Evolutionary conservation across 1,140 invertebrate species (phyloP).

Genomic region (Drosophila gunungcola): DNA sequence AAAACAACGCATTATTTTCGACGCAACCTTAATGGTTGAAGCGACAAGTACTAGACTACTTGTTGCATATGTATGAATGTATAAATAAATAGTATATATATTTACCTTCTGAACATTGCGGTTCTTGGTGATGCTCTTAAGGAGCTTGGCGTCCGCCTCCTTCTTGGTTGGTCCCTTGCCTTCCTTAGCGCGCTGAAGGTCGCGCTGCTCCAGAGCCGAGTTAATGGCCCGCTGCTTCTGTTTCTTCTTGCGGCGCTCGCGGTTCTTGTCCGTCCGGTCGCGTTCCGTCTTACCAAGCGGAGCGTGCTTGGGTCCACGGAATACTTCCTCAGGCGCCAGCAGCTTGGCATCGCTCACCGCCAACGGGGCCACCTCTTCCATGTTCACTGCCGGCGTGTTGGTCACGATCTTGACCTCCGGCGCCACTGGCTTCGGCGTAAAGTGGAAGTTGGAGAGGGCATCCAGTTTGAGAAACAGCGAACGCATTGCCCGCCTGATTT

Average conservation of each 20-base stretch:
- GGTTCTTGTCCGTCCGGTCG: constrained; percentile 94
- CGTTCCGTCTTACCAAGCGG: constrained; percentile 92
- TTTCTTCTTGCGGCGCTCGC: constrained; percentile 95
- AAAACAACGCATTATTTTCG: too few relatives aligned
- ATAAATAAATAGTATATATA: neutral
- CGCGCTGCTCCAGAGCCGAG: constrained; percentile 86
- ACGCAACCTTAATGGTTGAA: too few relatives aligned
- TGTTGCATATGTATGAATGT: too few relatives aligned
- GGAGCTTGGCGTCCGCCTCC: constrained; percentile 86
- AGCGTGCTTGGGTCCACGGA: constrained; percentile 91
- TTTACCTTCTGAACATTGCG: constrained; percentile 87
- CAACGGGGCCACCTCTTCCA: constrained; percentile 98
- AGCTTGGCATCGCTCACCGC: constrained; percentile 93
- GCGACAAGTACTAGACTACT: too few relatives aligned
- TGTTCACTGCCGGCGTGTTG: constrained; percentile 95
- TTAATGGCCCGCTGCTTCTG: constrained; percentile 88
- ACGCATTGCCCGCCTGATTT: constrained; percentile 91
- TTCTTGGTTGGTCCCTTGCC: constrained; percentile 87
- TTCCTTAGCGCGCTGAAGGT: constrained; percentile 82
- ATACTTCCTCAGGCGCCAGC: constrained; percentile 97
- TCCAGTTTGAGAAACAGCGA: constrained; percentile 95
- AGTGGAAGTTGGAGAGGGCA: constrained; percentile 97
- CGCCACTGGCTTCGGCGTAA: constrained; percentile 93
- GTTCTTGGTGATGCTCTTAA: constrained; percentile 88
- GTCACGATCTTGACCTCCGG: constrained; percentile 96